Evolutionary conservation across 2,113 vertebrate genomes (phyloP), one percentile per base, ranked within the genome.

Genomic region (Ictidomys tridecemlineatus): DNA sequence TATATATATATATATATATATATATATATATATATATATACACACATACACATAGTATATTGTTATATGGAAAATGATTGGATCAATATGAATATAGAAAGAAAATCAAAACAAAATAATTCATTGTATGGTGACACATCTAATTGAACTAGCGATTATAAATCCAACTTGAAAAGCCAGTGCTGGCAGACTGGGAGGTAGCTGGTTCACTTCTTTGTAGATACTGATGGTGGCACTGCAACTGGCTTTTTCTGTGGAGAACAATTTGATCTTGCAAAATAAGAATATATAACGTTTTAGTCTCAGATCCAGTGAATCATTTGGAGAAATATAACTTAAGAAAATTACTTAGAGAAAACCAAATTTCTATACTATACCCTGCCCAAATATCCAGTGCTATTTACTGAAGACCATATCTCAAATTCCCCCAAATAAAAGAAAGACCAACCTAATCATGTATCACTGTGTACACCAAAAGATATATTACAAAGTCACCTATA

Each of bases 31-130:
- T n/a, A n/a, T n/a, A n/a, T n/a, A n/a, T n/a, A n/a, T 42, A 42
- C 39, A 42, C 4, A 42, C 39, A 42, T 4, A 42, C 39, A 42
- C 69, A 89, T 5, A 77, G 53, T 42, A 88, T 34, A 91, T 13
- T 85, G 20, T 70, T 90, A 83, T n/a, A 20, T 84, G 28, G 3
- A 73, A 94, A 92, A 90, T 86, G 39, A 37, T 45, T 86, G 20
- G 14, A 69, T 73, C 80, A 93, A 58, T n/a, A 94, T 95, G 61
- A 91, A 96, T 84, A 72, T 37, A 91, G 65, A 91, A 93, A 80
- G 69, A 91, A 96, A 94, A 91, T 39, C 53, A 92, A 92, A 95
- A 89, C 63, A 83, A 77, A 96, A 67, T 48, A 97, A 87, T 92
- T 97, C 77, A 76, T 34, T 67, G 65, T 61, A 37, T 85, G 53